These are phyloP conservation scores for Fistularia commersonii DNA, from an alignment of 2,797 vertebrate genomes.

Conservation along the genomic window DNA sequence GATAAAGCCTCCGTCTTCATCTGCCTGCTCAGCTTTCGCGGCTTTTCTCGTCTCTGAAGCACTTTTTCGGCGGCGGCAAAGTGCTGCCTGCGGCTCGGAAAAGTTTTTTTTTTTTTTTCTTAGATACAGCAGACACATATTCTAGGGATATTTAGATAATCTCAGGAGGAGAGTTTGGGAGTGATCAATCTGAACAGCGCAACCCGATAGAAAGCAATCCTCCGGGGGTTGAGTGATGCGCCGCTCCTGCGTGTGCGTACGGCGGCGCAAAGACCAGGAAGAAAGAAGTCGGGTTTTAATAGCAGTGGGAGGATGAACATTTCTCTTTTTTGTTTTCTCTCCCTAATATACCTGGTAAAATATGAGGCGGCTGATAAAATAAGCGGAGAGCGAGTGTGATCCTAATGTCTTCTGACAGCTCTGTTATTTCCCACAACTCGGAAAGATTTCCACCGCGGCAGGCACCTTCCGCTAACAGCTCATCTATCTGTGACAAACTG, in stretches of 20 bases:
- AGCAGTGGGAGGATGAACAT: conserved; percentile 6
- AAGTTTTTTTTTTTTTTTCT: conserved; percentile 19
- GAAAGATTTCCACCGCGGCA: conserved; percentile 6
- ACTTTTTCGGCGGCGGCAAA: conserved; percentile 12
- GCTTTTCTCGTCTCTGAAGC: conserved; percentile 1
- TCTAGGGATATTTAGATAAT: conserved; percentile 30
- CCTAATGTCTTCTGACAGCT: conserved; percentile 24
- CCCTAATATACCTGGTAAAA: conserved; percentile 5
- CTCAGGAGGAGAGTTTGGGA: conserved; percentile 22
- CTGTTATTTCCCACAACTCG: conserved; percentile 16
- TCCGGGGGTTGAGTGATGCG: conserved; percentile 34
- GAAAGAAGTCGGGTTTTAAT: not conserved
- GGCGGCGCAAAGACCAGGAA: not conserved
- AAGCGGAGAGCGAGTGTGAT: conserved; percentile 18
- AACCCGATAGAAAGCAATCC: conserved; percentile 27
- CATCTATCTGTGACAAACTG: conserved; percentile 9
- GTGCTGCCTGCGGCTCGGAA: conserved; percentile 12
- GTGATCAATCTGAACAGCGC: conserved; percentile 48
- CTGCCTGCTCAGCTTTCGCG: conserved; percentile 8
- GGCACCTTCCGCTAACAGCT: conserved; percentile 6
- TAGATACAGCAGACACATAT: conserved; percentile 22
- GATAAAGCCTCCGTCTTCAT: conserved; percentile 15
- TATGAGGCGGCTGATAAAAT: conserved; percentile 6
- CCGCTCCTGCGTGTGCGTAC: conserved; percentile 12
- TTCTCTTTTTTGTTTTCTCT: conserved; percentile 15